A percentile compares a stretch with the other conserved stretches of the same genome.
Evolutionary conservation across 2,113 vertebrate genomes (phyloP).

Genomic region (Triplophysa siluroides): DNA sequence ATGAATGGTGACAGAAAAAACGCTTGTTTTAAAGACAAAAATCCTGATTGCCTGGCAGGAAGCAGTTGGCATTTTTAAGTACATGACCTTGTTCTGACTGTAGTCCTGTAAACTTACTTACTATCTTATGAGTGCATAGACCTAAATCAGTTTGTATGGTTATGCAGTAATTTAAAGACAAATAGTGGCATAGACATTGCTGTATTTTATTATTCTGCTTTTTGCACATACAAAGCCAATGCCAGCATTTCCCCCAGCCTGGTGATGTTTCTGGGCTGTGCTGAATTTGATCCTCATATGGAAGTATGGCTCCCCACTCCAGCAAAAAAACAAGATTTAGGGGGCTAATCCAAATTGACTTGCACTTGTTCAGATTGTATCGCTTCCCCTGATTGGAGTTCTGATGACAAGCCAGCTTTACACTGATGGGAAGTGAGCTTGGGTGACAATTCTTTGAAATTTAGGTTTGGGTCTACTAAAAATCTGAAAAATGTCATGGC

Average conservation of each 20-base stretch:
- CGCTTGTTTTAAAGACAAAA: not conserved
- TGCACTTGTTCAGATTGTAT: slow-evolving; percentile 54
- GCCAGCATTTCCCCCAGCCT: not conserved
- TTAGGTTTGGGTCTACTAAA: slow-evolving; percentile 21
- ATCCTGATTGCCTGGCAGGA: not conserved
- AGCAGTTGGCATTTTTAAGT: not conserved
- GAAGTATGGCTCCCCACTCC: slow-evolving; percentile 24
- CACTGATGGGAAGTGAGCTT: slow-evolving; percentile 14
- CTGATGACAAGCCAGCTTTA: slow-evolving; percentile 47
- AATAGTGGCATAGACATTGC: not conserved
- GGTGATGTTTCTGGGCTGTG: slow-evolving; percentile 27
- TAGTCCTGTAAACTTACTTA: not conserved
- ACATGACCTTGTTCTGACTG: not conserved
- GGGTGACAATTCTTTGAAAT: not conserved
- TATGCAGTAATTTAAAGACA: not conserved
- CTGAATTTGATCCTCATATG: slow-evolving; percentile 42
- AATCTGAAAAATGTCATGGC: not conserved
- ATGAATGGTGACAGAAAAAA: not conserved
- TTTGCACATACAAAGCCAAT: not conserved
- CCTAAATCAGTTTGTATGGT: not conserved
- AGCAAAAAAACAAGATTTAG: slow-evolving; percentile 36
- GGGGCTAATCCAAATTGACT: slow-evolving; percentile 58
- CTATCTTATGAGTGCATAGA: not conserved
- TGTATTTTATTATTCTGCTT: not conserved
- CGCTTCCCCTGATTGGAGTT: slow-evolving; percentile 51